Percentiles rank a stretch among this genome's conserved stretches.
Conservation (phyloP, 1,140 invertebrate genomes). For the Drosophila lini region DNA sequence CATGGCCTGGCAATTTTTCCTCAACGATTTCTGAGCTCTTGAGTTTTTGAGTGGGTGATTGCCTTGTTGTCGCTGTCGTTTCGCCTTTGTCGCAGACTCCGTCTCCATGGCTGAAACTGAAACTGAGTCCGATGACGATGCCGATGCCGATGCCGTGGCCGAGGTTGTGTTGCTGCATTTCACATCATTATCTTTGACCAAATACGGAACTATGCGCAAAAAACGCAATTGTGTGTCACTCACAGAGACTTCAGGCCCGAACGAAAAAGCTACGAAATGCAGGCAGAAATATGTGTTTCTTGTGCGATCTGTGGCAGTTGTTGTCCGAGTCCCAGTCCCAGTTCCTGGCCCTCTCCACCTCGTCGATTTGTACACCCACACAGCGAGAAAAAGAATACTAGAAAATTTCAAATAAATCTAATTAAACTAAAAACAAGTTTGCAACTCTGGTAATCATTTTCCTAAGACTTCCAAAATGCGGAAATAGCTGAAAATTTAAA, state of each 20-base stretch:
- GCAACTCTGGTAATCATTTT: neutral
- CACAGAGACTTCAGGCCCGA: conserved; percentile 64
- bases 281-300: conserved; percentile 73
- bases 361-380: conserved; percentile 1
- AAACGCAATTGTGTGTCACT: conserved; percentile 82
- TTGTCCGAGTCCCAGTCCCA: conserved; percentile 49
- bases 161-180: conserved; percentile 60
- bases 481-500: neutral
- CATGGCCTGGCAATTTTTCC: conserved; percentile 67
- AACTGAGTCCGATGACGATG: neutral
- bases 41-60: conserved; percentile 71
- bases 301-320: conserved; percentile 58
- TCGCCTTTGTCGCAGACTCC: conserved; percentile 15
- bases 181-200: conserved; percentile 83
- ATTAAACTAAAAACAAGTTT: too few relatives aligned
- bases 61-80: conserved; percentile 45
- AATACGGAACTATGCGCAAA: conserved; percentile 79
- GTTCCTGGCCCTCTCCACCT: conserved; percentile 20
- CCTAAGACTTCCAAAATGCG: neutral
- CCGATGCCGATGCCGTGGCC: conserved; percentile 8
- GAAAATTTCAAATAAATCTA: too few relatives aligned
- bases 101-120: conserved; percentile 17
- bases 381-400: neutral
- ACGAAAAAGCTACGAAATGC: conserved; percentile 43
- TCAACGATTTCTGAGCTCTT: conserved; percentile 70